Conservation (phyloP, 1,140 invertebrate genomes). For the Rhyacophila brunnea region DNA sequence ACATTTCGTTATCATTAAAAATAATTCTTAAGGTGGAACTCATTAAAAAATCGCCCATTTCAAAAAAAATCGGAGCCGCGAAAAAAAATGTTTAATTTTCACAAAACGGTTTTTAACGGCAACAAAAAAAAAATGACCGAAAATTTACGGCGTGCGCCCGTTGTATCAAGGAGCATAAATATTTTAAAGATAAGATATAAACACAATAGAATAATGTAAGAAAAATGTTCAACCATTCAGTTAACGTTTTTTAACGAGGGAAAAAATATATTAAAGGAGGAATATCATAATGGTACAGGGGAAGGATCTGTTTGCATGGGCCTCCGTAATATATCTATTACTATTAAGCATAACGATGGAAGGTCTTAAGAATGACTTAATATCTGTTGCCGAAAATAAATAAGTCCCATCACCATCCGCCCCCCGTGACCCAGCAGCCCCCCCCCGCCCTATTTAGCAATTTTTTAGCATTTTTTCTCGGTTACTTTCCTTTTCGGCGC, state of each 20-base stretch:
- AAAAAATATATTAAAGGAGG: constrained; percentile 33
- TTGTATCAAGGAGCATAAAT: constrained; percentile 33
- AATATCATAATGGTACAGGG: constrained; percentile 22
- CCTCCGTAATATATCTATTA: constrained; percentile 35
- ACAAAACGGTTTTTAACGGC: no score
- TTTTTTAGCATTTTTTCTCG: constrained; percentile 36
- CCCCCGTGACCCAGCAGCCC: constrained; percentile 9
- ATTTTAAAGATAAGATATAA: constrained; percentile 34
- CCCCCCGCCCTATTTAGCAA: constrained; percentile 33
- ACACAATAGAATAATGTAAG: constrained; percentile 34
- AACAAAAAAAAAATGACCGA: constrained; percentile 28
- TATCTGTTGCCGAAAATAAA: constrained; percentile 37
- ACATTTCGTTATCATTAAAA: constrained; percentile 1
- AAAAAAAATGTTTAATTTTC: not conserved
- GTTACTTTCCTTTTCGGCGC: constrained; percentile 33
- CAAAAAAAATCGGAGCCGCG: constrained; percentile 17
- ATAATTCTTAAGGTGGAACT: constrained; percentile 4
- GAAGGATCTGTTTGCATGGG: constrained; percentile 19
- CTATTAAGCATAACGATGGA: constrained; percentile 35
- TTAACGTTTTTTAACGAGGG: constrained; percentile 33
- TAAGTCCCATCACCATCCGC: constrained; percentile 32
- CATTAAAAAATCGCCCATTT: constrained; percentile 27
- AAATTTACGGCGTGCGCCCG: constrained; percentile 21
- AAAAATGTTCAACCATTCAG: constrained; percentile 35
- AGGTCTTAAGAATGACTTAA: constrained; percentile 37